Evolutionary conservation across 2,113 vertebrate genomes (phyloP), one percentile per base, ranked within the genome.

Genomic region (Gambusia affinis): DNA sequence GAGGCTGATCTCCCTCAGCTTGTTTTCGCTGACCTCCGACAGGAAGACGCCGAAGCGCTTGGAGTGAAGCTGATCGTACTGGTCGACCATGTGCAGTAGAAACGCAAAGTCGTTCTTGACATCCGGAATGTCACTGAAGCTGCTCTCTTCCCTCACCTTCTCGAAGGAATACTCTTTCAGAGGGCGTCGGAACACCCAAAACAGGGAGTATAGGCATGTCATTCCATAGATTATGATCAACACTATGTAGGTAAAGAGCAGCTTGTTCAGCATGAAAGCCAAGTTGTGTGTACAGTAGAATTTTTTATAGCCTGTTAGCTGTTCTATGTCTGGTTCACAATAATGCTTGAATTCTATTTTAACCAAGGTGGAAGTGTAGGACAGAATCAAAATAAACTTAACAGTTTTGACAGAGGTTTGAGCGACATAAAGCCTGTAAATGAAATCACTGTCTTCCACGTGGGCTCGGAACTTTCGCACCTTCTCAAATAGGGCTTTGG

Each of bases 21-120:
- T 99, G 88, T 98, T 99, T 85, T 99, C 98, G 33, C 98, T 99
- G 33, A 99, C 98, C 91, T 99, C 98, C 0, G 98, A 99, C 78
- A 99, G 83, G 79, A 99, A 99, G 79, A 99, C 96, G 0, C 96
- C 97, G 1, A 99, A 99, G 4, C 98, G 94, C 81, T 99, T 99
- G 3, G 98, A 99, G 77, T 99, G 98, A 31, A 99, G 93, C 78
- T 99, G 96, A 87, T 99, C 98, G 0, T 99, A 99, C 67, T 99
- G 97, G 91, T 99, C 98, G 8, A 99, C 97, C 97, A 99, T 99
- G 88, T 99, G 97, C 67, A 99, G 92, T 14, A 99, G 97, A 91
- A 99, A 99, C 0, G 98, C 98, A 94, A 99, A 99, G 78, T 99
- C 98, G 0, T 99, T 99, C 85, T 98, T 99, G 68, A 99, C 98